Evolutionary conservation across 1,140 invertebrate genomes (phyloP), one percentile per base, ranked within the genome.

Genomic region (Heterodera carotae): DNA sequence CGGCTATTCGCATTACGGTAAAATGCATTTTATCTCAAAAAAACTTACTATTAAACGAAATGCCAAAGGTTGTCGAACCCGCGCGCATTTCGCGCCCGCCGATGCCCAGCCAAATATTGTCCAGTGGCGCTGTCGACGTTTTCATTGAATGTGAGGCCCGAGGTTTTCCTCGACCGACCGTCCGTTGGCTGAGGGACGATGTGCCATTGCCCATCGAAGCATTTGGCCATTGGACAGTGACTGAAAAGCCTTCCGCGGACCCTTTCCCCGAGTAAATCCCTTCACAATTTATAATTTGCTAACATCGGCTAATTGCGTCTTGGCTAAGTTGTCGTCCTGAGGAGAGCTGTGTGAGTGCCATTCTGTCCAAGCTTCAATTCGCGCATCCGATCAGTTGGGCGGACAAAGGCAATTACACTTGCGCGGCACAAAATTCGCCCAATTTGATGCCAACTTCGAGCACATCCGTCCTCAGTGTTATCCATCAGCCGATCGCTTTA

Each of bases 391-490:
- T 82, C 29, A 27, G 60, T 25, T 83, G 82, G 82, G 71, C 33
- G n/a, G 82, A 83, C 48, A 84, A 83, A 66, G 82, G 82, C 27
- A 83, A 84, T 68, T 83, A 83, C 62, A 76, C 75, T 7, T 83
- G 82, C 69, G 27, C 48, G 22, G 80, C 82, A 7, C 48, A 77
- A 12, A 81, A 84, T 62, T 60, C 56, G 10, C 39, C 69, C 18
- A 76, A 53, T 39, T 29, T 39, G 10, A 27, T 43, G 0, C 29
- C 48, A 12, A 31, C 64, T 10, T 29, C 72, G 25, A 36, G 56
- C 36, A 39, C 48, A 15, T 78, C 77, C 8, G 5, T 60, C 4
- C 29, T 84, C 18, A 79, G 31, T 39, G 76, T 83, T 34, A 33
- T 71, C 1, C 81, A 83, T 70, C 76, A 75, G 59, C 79, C 82